phyloP scores from a whole-genome alignment of 2,113 vertebrate species.

The Lepisosteus oculatus region DNA sequence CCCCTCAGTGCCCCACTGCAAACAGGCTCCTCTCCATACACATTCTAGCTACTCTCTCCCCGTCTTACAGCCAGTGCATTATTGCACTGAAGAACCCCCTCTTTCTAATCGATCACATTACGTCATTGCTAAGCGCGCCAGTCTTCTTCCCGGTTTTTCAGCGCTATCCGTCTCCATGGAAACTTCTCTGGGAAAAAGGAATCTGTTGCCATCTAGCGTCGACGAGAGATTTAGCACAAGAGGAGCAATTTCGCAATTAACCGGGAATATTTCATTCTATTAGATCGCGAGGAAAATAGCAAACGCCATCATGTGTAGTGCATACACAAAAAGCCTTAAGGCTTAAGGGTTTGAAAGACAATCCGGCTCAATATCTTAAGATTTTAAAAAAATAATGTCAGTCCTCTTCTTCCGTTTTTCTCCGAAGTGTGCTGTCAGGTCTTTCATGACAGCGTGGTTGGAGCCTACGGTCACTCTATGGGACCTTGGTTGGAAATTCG shows the following conservation, averaged over 20 bases:
- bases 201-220: constrained; percentile 43
- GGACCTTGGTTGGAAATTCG: too few relatives aligned
- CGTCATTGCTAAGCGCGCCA: constrained; percentile 49
- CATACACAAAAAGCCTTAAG: not conserved
- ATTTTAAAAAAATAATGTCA: too few relatives aligned
- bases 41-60: constrained; percentile 30
- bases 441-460: too few relatives aligned
- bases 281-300: not conserved
- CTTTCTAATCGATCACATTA: constrained; percentile 50
- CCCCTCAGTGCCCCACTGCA: constrained; percentile 20
- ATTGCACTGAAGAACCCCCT: constrained; percentile 34
- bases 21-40: constrained; percentile 31
- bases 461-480: too few relatives aligned
- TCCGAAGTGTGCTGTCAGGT: too few relatives aligned
- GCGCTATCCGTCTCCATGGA: constrained; percentile 56
- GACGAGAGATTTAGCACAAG: not conserved
- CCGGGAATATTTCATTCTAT: too few relatives aligned
- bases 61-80: constrained; percentile 34
- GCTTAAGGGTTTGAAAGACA: too few relatives aligned
- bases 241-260: too few relatives aligned
- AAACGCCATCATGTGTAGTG: not conserved
- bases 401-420: too few relatives aligned
- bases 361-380: too few relatives aligned
- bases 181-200: constrained; percentile 23
- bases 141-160: constrained; percentile 43